These are phyloP conservation scores for Metopolophium dirhodum DNA, from an alignment of 1,140 invertebrate species.

Conservation along the genomic window DNA sequence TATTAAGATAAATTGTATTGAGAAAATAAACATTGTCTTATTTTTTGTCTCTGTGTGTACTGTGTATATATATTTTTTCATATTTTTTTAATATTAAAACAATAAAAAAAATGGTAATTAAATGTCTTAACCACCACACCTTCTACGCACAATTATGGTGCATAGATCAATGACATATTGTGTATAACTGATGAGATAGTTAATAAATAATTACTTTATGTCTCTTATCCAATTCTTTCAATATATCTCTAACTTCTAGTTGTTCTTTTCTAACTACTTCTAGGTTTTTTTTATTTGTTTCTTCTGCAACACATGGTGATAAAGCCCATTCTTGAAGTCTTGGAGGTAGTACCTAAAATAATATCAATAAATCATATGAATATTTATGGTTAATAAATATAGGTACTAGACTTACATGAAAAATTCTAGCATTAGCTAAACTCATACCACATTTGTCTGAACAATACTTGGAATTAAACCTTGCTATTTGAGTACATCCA, in stretches of 20 bases:
- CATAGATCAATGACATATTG: neutral
- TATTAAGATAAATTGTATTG: neutral
- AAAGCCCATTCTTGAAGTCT: slow-evolving; percentile 94
- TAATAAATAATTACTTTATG: slow-evolving; percentile 64
- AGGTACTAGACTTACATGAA: slow-evolving; percentile 68
- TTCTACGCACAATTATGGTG: neutral
- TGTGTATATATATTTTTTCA: neutral
- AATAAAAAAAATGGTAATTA: neutral
- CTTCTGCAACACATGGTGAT: slow-evolving; percentile 86
- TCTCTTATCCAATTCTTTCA: slow-evolving; percentile 79
- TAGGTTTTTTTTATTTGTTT: slow-evolving; percentile 81
- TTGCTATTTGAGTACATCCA: slow-evolving; percentile 78
- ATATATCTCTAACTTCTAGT: slow-evolving; percentile 74
- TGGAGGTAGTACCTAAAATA: slow-evolving; percentile 79
- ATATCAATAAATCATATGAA: neutral
- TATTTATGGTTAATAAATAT: slow-evolving; percentile 15
- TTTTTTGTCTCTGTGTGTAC: neutral
- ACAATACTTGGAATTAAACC: slow-evolving; percentile 92
- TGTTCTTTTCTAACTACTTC: slow-evolving; percentile 84
- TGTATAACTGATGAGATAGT: neutral
- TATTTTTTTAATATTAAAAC: neutral
- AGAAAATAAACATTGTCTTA: neutral
- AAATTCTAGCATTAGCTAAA: slow-evolving; percentile 85
- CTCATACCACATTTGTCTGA: slow-evolving; percentile 91
- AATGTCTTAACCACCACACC: neutral